Conservation (phyloP, 2,888 invertebrate genomes). For the Leucophenga montana region DNA sequence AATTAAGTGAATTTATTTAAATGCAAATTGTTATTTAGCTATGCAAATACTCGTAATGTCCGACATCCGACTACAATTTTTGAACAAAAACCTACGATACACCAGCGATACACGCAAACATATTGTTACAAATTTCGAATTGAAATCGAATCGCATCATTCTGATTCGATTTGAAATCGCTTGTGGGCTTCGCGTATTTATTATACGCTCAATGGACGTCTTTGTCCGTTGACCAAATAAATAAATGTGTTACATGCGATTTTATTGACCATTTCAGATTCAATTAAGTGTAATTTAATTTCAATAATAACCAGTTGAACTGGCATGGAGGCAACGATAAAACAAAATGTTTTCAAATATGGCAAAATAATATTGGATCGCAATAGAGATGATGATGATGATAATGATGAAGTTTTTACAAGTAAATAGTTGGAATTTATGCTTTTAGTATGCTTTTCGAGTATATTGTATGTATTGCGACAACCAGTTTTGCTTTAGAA, state of each 20-base stretch:
- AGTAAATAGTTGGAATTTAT: constrained; percentile 10
- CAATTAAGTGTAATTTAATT: constrained; percentile 66
- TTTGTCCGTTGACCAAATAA: constrained; percentile 34
- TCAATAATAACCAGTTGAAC: constrained; percentile 59
- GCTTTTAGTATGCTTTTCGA: too few relatives aligned
- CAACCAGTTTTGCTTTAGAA: constrained; percentile 1
- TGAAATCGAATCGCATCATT: background rate
- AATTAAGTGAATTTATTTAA: constrained; percentile 46
- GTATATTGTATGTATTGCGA: too few relatives aligned
- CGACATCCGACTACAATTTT: too few relatives aligned
- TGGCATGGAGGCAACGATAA: constrained; percentile 30
- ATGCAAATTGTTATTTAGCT: constrained; percentile 37
- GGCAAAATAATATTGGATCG: constrained; percentile 11
- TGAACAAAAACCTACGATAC: too few relatives aligned
- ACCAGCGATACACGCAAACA: background rate
- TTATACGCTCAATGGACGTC: background rate
- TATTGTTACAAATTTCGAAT: background rate
- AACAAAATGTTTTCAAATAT: constrained; percentile 12
- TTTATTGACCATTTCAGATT: constrained; percentile 66
- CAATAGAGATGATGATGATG: constrained; percentile 34
- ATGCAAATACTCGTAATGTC: background rate
- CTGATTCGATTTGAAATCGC: background rate
- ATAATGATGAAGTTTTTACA: constrained; percentile 15
- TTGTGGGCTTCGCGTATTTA: background rate
- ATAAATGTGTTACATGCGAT: constrained; percentile 62